phyloP scores from a whole-genome alignment of 2,888 invertebrate genomes.

The Acleris cristana region DNA sequence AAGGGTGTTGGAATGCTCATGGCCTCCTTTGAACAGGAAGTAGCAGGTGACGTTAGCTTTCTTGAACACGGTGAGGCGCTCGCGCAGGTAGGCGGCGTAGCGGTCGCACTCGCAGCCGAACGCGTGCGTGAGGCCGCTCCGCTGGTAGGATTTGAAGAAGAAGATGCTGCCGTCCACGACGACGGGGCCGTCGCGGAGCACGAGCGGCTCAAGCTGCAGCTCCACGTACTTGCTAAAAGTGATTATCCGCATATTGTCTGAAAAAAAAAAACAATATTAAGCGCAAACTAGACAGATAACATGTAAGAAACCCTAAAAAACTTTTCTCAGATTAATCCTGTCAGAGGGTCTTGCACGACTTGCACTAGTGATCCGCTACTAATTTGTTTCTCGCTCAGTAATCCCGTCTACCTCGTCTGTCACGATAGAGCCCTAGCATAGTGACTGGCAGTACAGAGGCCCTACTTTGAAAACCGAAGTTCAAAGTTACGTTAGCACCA shows the following conservation, averaged over 20 bases:
- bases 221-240: slow-evolving; percentile 1
- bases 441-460: no score
- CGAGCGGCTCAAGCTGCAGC: not conserved
- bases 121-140: slow-evolving; percentile 1
- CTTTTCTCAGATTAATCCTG: no score
- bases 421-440: no score
- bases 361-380: no score
- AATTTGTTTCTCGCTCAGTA: no score
- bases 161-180: slow-evolving; percentile 31
- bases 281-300: no score
- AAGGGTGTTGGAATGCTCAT: slow-evolving; percentile 41
- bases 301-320: no score
- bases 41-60: slow-evolving; percentile 52
- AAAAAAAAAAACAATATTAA: no score
- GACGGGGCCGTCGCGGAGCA: slow-evolving; percentile 9
- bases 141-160: slow-evolving; percentile 15
- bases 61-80: slow-evolving; percentile 47
- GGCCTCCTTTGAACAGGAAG: slow-evolving; percentile 56
- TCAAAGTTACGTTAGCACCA: no score
- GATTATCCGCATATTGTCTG: slow-evolving; percentile 11
- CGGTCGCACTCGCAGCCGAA: slow-evolving; percentile 32
- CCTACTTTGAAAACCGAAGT: no score
- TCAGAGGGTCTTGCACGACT: no score
- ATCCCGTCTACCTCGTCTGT: no score
- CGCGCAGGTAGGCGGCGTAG: slow-evolving; percentile 47